Evolutionary conservation across 2,797 vertebrate species (phyloP).

Genomic region (Artibeus lituratus): DNA sequence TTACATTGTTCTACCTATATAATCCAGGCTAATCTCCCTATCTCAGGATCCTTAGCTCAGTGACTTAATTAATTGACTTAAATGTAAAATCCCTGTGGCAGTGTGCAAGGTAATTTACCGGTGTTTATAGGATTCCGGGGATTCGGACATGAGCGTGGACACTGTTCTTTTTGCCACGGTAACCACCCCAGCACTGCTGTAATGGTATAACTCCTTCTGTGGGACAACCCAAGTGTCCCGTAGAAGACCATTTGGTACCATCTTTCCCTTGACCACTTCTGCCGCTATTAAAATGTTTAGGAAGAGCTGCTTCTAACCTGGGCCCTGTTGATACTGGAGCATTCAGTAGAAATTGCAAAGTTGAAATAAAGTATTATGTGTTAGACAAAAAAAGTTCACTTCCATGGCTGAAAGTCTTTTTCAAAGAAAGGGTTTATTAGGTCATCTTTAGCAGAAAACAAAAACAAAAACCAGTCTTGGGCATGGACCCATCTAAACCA

Average conservation of each 20-base stretch:
- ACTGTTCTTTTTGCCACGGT: background rate
- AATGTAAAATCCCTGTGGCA: background rate
- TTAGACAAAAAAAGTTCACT: background rate
- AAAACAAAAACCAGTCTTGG: background rate
- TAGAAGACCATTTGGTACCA: background rate
- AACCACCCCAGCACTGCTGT: background rate
- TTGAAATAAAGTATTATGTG: background rate
- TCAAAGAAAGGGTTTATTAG: background rate
- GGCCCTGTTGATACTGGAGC: background rate
- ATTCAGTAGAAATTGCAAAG: background rate
- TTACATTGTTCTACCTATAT: background rate
- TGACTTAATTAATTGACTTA: background rate
- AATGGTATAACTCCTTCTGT: background rate
- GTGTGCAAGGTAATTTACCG: background rate
- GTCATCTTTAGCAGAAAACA: background rate
- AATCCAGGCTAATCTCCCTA: conserved; percentile 3
- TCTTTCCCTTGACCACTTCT: background rate
- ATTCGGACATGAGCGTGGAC: background rate
- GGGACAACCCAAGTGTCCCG: background rate
- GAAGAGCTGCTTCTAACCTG: background rate
- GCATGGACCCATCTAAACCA: background rate
- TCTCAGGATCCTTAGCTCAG: conserved; percentile 10
- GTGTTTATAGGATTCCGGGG: background rate
- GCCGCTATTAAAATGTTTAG: background rate
- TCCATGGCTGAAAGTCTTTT: background rate